phyloP scores from a whole-genome alignment of 1,140 invertebrate species.

The Amphibalanus amphitrite region DNA sequence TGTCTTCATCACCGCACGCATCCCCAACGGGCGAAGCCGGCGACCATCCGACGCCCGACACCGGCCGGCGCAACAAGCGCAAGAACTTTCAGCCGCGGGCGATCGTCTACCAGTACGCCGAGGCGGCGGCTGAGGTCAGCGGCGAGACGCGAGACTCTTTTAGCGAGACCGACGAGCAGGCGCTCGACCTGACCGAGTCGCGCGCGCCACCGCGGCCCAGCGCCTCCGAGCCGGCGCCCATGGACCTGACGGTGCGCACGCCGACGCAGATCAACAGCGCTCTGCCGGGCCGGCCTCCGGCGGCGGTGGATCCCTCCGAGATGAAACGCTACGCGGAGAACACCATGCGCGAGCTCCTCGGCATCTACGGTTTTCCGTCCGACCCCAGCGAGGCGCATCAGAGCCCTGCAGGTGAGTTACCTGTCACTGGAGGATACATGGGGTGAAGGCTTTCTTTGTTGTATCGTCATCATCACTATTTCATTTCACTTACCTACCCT shows the following conservation, averaged over 20 bases:
- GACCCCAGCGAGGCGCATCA: background rate
- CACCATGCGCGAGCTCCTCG: background rate
- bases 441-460: too few species aligned
- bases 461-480: too few species aligned
- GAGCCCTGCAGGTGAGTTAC: background rate
- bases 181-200: slow-evolving; percentile 3
- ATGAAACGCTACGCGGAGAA: background rate
- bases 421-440: too few species aligned
- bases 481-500: too few species aligned
- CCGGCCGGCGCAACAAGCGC: background rate
- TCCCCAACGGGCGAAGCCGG: too few species aligned
- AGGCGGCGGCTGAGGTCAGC: background rate
- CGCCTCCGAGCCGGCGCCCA: background rate
- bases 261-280: slow-evolving; percentile 1
- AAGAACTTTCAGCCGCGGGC: slow-evolving; percentile 1
- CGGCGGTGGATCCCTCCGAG: background rate
- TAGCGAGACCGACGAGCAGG: background rate
- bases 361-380: background rate
- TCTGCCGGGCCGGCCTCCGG: background rate
- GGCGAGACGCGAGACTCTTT: background rate
- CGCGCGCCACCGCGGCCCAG: background rate
- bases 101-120: background rate
- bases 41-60: background rate
- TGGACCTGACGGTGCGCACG: slow-evolving; percentile 1
- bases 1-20: too few species aligned